Evolutionary conservation across 1,140 invertebrate genomes (phyloP), one percentile per base, ranked within the genome.

Genomic region (Heliothis subflexa): DNA sequence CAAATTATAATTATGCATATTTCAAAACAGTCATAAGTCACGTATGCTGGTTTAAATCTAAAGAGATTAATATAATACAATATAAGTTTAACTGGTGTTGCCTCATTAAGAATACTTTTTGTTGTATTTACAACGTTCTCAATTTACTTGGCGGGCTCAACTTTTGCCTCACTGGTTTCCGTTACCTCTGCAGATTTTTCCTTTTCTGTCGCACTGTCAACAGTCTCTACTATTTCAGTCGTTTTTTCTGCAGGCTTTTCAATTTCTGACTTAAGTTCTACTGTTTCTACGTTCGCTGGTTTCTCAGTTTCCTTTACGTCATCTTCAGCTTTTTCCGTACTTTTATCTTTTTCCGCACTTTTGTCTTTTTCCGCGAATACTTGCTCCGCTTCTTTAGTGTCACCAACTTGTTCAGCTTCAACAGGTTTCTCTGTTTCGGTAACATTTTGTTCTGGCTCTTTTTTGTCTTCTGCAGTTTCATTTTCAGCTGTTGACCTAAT

Each of bases 121-220:
- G 40, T 28, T 52, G 61, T 71, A 71, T 71, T 54, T 71, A 70
- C 66, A 59, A 64, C 47, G 25, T 59, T 25, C 47, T 75, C 52
- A 62, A n/a, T 75, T 18, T 62, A 50, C 14, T 64, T 21, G 21
- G 11, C 59, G 16, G 59, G 3, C 59, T 74, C 57, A 50, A 59
- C 64, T 18, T 62, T 64, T 28, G 18, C 16, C 21, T 73, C 71
- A 73, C 52, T 59, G 16, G 52, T 12, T 64, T 75, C 59, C 33
- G 47, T 52, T 21, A 52, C n/a, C 16, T 75, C n/a, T 40, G 28
- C 55, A 12, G 55, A 25, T 3, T 57, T 21, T 57, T 54, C 40
- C 7, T 13, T 33, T 45, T 55, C 47, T 52, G 21, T 14, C 21
- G 52, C 54, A 25, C 45, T 59, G 14, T 21, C 52, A 45, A 10